Base-by-base conservation (phyloP, 37 sponge, comb jelly and placozoan genomes). In the Tethya wilhelma region DNA sequence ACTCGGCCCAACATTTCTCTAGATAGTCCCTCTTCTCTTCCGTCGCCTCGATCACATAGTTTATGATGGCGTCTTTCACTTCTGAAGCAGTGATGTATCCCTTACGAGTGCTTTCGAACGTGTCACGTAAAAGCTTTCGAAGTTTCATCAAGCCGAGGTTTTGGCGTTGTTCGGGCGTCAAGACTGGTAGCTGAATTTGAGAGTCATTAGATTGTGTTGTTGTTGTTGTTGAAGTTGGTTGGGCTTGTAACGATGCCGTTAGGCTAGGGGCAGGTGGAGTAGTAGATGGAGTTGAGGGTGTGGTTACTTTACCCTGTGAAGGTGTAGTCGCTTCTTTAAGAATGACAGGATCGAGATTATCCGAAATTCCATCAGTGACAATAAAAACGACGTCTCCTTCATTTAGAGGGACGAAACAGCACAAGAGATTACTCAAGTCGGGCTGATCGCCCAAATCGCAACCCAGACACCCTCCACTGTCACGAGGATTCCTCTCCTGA, bases 281-380 rank as follows among this genome's bases (percentile, higher is more conserved):
- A 5, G 4, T 38, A 1, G 38, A 4, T 25, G 23, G 9, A 20
- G 31, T 2, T 1, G 26, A 29, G 22, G 81, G 81, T 1, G 81
- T 33, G 44, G 59, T 2, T 55, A 55, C 56, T 30, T 65, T 56
- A 6, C 36, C 32, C n/a, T 33, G 41, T 31, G 65, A n/a, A 28
- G 31, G 0, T 44, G 30, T 0, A 79, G 38, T 22, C n/a, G 83
- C 93, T 28, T 75, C 67, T 38, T 74, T 66, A 14, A 83, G 82
- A 20, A 77, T 44, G 2, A 94, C 95, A 9, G 92, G 92, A 57
- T 94, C 95, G 33, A 84, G 81, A 58, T 94, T 94, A 73, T 90
- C 91, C 1, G 76, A 77, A 2, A 94, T 23, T 14, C 95, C 95
- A 55, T 90, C 91, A 29, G 81, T 84, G 22, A 73, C 55, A 43